Conservation (phyloP, 1,140 invertebrate genomes). For the Proctacanthus coquilletti region DNA sequence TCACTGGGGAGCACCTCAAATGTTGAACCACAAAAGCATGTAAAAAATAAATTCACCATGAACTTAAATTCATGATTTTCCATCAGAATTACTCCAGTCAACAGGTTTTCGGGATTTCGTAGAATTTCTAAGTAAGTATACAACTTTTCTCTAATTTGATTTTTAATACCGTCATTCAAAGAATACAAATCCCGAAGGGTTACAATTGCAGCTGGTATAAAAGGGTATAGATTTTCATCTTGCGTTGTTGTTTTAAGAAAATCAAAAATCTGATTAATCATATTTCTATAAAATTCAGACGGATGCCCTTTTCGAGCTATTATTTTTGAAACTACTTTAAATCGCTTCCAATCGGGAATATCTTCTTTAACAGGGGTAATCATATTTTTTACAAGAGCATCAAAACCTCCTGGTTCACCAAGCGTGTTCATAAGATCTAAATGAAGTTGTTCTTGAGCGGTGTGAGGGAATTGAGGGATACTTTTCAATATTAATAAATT, state of each 20-base stretch:
- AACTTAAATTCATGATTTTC: conserved; percentile 14
- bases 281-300: conserved; percentile 8
- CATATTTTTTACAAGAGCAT: conserved; percentile 13
- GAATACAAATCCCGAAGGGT: conserved; percentile 15
- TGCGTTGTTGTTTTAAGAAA: conserved; percentile 11
- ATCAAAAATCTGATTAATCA: conserved; percentile 15
- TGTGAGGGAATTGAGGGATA: conserved; percentile 8
- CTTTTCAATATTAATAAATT: conserved; percentile 19
- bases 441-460: conserved; percentile 14
- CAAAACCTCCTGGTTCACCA: conserved; percentile 13
- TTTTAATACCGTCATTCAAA: conserved; percentile 9
- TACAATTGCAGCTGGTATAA: conserved; percentile 12
- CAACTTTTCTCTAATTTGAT: conserved; percentile 6
- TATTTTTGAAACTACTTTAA: conserved; percentile 18
- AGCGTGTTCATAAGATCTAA: conserved; percentile 14
- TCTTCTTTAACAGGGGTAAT: conserved; percentile 7
- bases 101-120: conserved; percentile 12
- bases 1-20: conserved; percentile 19
- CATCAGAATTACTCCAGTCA: conserved; percentile 18
- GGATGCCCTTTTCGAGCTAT: conserved; percentile 13
- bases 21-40: conserved; percentile 15
- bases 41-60: conserved; percentile 9
- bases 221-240: conserved; percentile 6
- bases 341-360: conserved; percentile 7
- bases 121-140: conserved; percentile 6